A percentile compares a stretch with the other conserved stretches of the same genome.
Conservation (phyloP, 2,113 vertebrate species). For the Upupa epops region DNA sequence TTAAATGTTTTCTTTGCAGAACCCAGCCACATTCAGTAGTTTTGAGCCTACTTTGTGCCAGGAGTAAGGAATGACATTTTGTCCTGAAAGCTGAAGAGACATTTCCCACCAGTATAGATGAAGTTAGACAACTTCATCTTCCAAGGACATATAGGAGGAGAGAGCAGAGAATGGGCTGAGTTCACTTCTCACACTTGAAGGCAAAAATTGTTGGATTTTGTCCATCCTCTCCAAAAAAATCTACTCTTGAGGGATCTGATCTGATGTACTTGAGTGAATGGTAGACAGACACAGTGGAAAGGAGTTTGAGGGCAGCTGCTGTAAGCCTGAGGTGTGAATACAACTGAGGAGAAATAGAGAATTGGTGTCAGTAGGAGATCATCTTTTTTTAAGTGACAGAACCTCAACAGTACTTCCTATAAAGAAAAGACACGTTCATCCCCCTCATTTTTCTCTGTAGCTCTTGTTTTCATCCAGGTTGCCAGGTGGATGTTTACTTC, state of each 20-base stretch:
- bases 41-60: conserved; percentile 8
- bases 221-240: neutral
- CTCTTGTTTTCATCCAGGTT: neutral
- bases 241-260: neutral
- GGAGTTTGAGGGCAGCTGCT: neutral
- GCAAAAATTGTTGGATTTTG: neutral
- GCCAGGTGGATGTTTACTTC: neutral
- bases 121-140: neutral
- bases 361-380: no score
- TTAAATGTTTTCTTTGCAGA: neutral
- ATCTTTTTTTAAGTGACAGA: neutral
- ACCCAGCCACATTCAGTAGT: neutral
- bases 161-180: neutral
- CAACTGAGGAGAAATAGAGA: neutral
- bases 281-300: neutral
- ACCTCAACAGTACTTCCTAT: neutral
- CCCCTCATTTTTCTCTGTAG: neutral
- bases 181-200: neutral
- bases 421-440: neutral
- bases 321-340: neutral
- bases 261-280: neutral
- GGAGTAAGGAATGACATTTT: neutral
- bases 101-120: neutral
- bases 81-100: neutral
- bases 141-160: neutral